Conservation (phyloP, 1,140 invertebrate species). For the Hydropsyche tenuis region DNA sequence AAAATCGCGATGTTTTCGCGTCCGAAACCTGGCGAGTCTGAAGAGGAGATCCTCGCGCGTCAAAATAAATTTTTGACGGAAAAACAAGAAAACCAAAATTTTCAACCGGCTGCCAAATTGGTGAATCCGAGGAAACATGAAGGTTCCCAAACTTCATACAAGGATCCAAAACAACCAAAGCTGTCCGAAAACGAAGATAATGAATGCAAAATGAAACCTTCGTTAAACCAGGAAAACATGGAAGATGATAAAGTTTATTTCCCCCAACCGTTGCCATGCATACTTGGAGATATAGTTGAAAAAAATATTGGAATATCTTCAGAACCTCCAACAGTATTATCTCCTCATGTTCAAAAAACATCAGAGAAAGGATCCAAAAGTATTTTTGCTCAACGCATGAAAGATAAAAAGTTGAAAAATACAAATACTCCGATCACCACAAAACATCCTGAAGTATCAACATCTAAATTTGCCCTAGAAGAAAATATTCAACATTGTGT, state of each 20-base stretch:
- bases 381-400: conserved; percentile 52
- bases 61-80: conserved; percentile 71
- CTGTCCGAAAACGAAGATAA: not conserved
- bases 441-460: no score
- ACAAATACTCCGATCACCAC: no score
- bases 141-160: conserved; percentile 39
- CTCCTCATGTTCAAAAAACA: conserved; percentile 41
- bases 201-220: no score
- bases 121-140: conserved; percentile 60
- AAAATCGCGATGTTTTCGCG: conserved; percentile 53
- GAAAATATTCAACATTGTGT: conserved; percentile 55
- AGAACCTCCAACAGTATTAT: conserved; percentile 51
- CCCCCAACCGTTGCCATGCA: conserved; percentile 57
- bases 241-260: conserved; percentile 61
- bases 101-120: conserved; percentile 66
- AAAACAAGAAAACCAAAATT: conserved; percentile 58
- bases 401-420: conserved; percentile 46
- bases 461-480: no score
- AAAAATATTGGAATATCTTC: conserved; percentile 56
- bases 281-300: conserved; percentile 70
- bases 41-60: conserved; percentile 73
- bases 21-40: conserved; percentile 69
- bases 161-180: conserved; percentile 45
- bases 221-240: not conserved
- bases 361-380: conserved; percentile 50